These are phyloP conservation scores for Dendrocincla fuliginosa DNA, from an alignment of 2,797 vertebrate genomes.

Conservation along the genomic window DNA sequence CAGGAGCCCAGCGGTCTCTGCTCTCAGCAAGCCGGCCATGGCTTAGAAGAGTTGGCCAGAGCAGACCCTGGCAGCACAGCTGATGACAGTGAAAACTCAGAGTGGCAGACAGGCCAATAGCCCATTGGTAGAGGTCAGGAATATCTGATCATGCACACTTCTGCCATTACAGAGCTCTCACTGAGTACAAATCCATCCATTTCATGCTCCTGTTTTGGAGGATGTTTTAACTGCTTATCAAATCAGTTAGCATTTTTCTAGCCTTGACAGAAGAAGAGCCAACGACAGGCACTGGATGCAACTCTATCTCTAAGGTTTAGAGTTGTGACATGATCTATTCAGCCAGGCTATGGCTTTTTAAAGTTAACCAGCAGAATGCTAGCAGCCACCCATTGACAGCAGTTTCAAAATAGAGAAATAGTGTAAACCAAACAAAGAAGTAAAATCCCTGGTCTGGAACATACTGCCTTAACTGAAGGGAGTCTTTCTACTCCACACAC, in stretches of 20 bases:
- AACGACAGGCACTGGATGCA: not conserved
- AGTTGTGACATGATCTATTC: not conserved
- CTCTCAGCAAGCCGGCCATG: constrained; percentile 56
- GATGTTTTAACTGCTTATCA: not conserved
- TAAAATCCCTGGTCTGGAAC: constrained; percentile 20
- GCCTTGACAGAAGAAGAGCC: constrained; percentile 9
- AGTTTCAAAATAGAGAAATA: constrained; percentile 14
- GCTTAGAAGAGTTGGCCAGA: constrained; percentile 32
- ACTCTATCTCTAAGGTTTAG: not conserved
- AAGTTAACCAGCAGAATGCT: not conserved
- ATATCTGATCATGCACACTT: not conserved
- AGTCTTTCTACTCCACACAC: not conserved
- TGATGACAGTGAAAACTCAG: not conserved
- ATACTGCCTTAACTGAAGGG: constrained; percentile 8
- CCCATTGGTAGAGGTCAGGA: not conserved
- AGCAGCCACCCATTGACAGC: constrained; percentile 31
- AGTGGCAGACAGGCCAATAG: not conserved
- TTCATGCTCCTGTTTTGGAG: not conserved
- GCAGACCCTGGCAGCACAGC: constrained; percentile 34
- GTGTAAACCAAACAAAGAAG: not conserved
- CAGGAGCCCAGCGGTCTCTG: constrained; percentile 18
- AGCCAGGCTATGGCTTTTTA: not conserved
- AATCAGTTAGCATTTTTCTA: not conserved
- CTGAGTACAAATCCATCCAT: not conserved
- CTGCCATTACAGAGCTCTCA: constrained; percentile 10